Evolutionary conservation across 2,888 invertebrate genomes (phyloP).

Genomic region (Lycophotia porphyrea): DNA sequence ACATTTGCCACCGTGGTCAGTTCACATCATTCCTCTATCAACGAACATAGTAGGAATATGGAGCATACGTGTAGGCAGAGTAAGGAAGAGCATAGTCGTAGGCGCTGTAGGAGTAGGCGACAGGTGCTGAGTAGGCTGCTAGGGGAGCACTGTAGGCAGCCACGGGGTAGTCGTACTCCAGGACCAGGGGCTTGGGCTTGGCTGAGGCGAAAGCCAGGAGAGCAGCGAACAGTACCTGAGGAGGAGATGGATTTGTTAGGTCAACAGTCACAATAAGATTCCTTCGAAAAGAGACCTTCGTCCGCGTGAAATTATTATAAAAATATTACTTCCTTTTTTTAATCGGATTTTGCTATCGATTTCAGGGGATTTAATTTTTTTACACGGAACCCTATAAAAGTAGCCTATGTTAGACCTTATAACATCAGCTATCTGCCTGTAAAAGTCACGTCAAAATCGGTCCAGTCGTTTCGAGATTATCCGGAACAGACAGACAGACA

Average conservation of each 20-base stretch:
- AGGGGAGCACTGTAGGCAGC: constrained; percentile 84
- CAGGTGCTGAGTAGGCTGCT: constrained; percentile 88
- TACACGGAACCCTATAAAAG: too few relatives aligned
- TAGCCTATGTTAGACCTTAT: too few relatives aligned
- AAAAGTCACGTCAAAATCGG: too few relatives aligned
- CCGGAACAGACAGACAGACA: too few relatives aligned
- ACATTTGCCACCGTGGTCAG: constrained; percentile 4
- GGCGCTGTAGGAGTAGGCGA: constrained; percentile 81
- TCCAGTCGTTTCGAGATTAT: too few relatives aligned
- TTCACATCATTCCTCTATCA: constrained; percentile 55
- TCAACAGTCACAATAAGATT: background rate
- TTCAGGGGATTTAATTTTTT: too few relatives aligned
- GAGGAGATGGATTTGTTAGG: background rate
- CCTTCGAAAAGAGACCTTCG: too few relatives aligned
- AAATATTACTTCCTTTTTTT: too few relatives aligned
- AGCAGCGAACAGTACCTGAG: constrained; percentile 86
- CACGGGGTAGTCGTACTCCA: constrained; percentile 82
- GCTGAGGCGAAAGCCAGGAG: constrained; percentile 89
- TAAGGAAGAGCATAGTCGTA: constrained; percentile 79
- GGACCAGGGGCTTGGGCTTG: constrained; percentile 87
- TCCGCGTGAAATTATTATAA: too few relatives aligned
- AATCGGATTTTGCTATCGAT: too few relatives aligned
- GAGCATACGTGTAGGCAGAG: constrained; percentile 80
- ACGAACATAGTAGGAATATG: constrained; percentile 83
- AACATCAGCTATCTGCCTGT: too few relatives aligned